Evolutionary conservation across 92 coral and sea anemone genomes (phyloP).

Genomic region (Galaxea fascicularis): DNA sequence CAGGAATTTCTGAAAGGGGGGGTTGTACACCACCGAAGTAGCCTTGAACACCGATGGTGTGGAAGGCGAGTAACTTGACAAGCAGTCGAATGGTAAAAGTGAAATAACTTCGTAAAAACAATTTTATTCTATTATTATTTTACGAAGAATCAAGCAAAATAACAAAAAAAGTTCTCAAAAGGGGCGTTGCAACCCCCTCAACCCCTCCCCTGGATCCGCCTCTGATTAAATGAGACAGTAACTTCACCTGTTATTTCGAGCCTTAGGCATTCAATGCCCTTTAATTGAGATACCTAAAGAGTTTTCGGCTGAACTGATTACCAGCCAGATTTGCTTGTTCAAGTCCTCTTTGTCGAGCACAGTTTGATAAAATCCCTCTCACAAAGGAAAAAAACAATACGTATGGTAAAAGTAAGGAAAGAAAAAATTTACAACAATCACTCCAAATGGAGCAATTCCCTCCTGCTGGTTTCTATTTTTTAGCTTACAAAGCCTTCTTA

Average conservation of each 20-base stretch:
- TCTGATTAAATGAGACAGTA: no score
- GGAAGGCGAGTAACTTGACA: no score
- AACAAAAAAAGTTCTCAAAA: no score
- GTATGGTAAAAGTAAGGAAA: neutral
- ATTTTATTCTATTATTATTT: no score
- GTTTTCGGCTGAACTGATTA: neutral
- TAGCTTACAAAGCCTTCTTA: neutral
- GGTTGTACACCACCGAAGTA: no score
- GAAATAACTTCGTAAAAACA: no score
- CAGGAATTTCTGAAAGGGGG: no score
- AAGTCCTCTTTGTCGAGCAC: slow-evolving; percentile 4
- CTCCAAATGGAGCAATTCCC: neutral
- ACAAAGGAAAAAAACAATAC: neutral
- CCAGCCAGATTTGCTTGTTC: neutral
- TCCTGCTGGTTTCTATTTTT: slow-evolving; percentile 14
- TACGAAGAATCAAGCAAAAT: no score
- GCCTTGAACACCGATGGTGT: no score
- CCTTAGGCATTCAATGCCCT: neutral
- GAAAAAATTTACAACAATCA: neutral
- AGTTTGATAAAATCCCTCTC: neutral
- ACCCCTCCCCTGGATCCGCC: no score
- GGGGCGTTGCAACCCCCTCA: no score
- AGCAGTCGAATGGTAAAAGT: no score
- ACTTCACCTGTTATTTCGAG: slow-evolving; percentile 3
- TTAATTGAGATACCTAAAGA: neutral